Conservation (phyloP, 2,797 vertebrate species). For the Aldrovandia affinis region DNA sequence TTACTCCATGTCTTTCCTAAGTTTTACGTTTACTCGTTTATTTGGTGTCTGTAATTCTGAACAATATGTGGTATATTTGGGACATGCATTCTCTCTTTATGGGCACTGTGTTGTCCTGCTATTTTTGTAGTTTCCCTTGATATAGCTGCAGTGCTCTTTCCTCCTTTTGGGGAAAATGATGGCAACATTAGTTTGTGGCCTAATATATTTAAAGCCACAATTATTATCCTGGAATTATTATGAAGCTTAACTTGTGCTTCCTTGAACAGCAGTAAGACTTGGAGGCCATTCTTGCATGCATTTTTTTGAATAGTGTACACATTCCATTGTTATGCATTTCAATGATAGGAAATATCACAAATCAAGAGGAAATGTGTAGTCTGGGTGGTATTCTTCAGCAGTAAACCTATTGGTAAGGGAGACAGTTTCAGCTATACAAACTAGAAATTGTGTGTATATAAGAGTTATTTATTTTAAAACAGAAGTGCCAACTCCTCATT, state of each 20-base stretch:
- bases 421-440: slow-evolving; percentile 32
- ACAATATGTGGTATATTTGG: background rate
- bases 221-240: background rate
- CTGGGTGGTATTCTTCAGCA: slow-evolving; percentile 19
- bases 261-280: background rate
- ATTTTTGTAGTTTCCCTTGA: background rate
- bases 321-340: slow-evolving; percentile 43
- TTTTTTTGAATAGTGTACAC: background rate
- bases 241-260: background rate
- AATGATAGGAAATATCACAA: slow-evolving; percentile 44
- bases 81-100: background rate
- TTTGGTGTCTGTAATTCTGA: background rate
- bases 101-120: background rate
- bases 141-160: background rate
- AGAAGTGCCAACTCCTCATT: background rate
- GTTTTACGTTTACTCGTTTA: background rate
- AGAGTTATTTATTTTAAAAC: background rate
- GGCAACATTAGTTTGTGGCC: background rate
- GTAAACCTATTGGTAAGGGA: slow-evolving; percentile 30
- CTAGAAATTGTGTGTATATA: background rate
- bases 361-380: slow-evolving; percentile 29
- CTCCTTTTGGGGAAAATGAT: background rate
- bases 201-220: background rate
- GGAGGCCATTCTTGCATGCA: background rate
- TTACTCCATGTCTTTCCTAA: background rate